phyloP scores from a whole-genome alignment of 2,797 vertebrate species.

The Semaprochilodus insignis region DNA sequence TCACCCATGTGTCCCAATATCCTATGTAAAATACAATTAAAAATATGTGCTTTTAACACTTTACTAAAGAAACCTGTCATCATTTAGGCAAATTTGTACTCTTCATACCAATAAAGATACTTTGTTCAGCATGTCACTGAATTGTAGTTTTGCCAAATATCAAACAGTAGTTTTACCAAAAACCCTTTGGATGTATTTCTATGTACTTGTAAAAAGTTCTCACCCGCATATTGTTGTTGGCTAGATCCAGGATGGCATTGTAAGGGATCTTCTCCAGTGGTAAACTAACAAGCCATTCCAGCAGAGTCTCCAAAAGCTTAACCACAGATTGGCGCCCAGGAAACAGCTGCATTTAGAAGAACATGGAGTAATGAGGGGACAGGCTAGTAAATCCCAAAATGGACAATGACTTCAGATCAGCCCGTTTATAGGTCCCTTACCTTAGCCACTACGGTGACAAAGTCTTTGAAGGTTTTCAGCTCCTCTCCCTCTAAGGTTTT shows the following conservation, averaged over 20 bases:
- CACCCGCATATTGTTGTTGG: conserved; percentile 97
- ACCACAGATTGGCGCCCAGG: conserved; percentile 87
- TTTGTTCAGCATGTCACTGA: not conserved
- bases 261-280: conserved; percentile 93
- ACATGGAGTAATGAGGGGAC: conserved; percentile 19
- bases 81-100: not conserved
- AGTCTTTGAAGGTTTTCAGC: conserved; percentile 88
- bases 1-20: too few species aligned
- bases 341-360: conserved; percentile 76
- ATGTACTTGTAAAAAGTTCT: conserved; percentile 47
- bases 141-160: too few species aligned
- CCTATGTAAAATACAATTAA: too few species aligned
- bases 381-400: not conserved
- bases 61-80: not conserved
- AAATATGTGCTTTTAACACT: too few species aligned
- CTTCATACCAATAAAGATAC: not conserved
- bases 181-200: too few species aligned
- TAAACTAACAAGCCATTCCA: conserved; percentile 92
- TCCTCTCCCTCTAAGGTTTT: conserved; percentile 84
- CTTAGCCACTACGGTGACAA: conserved; percentile 89
- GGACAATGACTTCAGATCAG: not conserved
- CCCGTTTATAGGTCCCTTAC: conserved; percentile 67
- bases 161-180: too few species aligned
- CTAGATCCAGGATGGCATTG: conserved; percentile 91
- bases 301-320: conserved; percentile 91